Evolutionary conservation across 1,140 invertebrate genomes (phyloP).

Genomic region (Euura saliciscinereae): DNA sequence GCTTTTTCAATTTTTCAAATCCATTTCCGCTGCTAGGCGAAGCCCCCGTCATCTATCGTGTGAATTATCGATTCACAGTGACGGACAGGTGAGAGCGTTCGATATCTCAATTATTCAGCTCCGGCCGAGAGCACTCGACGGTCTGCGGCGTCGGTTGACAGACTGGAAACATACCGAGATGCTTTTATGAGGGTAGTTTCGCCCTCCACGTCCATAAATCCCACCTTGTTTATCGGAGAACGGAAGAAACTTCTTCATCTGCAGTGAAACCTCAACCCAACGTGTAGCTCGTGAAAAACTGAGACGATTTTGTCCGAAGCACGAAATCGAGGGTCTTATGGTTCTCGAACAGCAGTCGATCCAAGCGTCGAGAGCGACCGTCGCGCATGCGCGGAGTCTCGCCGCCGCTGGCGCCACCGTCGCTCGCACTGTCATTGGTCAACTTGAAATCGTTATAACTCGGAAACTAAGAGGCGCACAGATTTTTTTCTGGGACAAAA

Average conservation of each 20-base stretch:
- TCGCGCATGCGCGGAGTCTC: too few relatives aligned
- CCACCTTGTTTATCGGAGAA: constrained; percentile 35
- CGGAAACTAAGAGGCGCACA: too few relatives aligned
- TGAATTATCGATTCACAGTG: not conserved
- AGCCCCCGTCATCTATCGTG: not conserved
- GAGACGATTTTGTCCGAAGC: not conserved
- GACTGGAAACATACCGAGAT: constrained; percentile 43
- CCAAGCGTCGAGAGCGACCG: too few relatives aligned
- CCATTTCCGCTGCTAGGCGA: too few relatives aligned
- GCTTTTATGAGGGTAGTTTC: constrained; percentile 45
- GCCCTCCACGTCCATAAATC: constrained; percentile 35
- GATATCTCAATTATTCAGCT: constrained; percentile 5
- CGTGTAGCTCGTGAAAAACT: not conserved
- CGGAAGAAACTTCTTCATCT: constrained; percentile 39
- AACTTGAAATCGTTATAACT: too few relatives aligned
- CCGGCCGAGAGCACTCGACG: not conserved
- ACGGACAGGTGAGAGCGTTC: not conserved
- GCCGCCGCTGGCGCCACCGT: too few relatives aligned
- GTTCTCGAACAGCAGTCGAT: too few relatives aligned
- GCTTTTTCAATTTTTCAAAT: too few relatives aligned
- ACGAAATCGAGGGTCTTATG: too few relatives aligned
- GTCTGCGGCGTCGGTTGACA: constrained; percentile 27
- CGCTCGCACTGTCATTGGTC: too few relatives aligned
- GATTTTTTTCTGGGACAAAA: too few relatives aligned
- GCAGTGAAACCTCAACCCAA: constrained; percentile 35